phyloP scores from a whole-genome alignment of 2,113 vertebrate genomes.

The Neotragus pygmaeus region DNA sequence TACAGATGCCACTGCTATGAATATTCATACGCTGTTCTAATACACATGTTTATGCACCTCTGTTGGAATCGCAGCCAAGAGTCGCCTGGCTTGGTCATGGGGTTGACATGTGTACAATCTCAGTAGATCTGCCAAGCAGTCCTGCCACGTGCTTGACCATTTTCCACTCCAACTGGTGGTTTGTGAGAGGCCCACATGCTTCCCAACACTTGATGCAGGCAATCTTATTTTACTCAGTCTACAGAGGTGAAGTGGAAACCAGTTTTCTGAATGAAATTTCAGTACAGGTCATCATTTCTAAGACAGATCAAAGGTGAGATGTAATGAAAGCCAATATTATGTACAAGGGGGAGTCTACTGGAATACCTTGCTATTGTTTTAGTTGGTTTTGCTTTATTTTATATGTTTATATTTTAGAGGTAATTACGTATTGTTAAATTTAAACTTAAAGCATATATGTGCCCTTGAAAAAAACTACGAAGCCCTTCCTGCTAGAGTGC shows the following conservation, averaged over 20 bases:
- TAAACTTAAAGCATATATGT: not conserved
- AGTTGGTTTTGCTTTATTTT: not conserved
- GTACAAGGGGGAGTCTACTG: fast-evolving
- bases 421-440: not conserved
- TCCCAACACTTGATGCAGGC: not conserved
- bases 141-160: not conserved
- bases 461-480: not conserved
- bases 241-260: not conserved
- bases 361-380: not conserved
- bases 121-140: not conserved
- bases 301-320: not conserved
- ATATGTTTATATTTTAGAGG: not conserved
- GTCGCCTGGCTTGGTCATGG: fast-evolving
- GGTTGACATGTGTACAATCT: fast-evolving
- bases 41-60: not conserved
- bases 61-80: not conserved
- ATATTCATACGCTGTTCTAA: not conserved
- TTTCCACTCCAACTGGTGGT: fast-evolving
- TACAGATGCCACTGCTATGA: fast-evolving
- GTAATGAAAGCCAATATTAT: fast-evolving
- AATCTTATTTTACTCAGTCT: not conserved
- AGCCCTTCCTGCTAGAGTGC: not conserved
- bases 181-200: not conserved
- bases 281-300: not conserved
- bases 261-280: not conserved